Evolutionary conservation across 2,797 vertebrate species (phyloP), one percentile per base, ranked within the genome.

Genomic region (Alosa sapidissima): DNA sequence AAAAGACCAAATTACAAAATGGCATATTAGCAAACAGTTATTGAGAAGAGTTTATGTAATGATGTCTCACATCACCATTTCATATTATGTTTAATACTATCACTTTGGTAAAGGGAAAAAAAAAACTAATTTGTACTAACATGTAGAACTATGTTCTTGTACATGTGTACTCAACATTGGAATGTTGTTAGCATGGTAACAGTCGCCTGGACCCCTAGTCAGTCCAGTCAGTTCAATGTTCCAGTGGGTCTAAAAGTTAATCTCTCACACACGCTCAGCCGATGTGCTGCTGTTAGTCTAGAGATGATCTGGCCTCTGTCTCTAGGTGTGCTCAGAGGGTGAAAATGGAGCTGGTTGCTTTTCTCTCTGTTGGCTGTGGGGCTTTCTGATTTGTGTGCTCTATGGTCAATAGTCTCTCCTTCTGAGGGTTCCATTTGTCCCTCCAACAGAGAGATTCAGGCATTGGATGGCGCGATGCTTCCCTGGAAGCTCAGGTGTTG

Each of bases 51-150:
- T 41, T 16, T 78, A 47, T 36, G 1, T 21, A 19, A 78, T 47
- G 41, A 78, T 60, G 24, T 60, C 21, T 21, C 72, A 75, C 33
- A 75, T 75, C 68, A 78, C 41, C 7, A 78, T 19, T 78, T 78
- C 36, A 45, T 78, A 78, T 78, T 78, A 16, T 54, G 81, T 60
- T 68, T 62, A 2, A 48, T 81, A 45, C 51, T 36, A 21, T 16
- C 47, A 11, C 24, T 83, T 83, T 75, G 86, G 81, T 68, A 45
- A 82, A 5, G 47, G 68, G 82, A 85, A 81, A 1, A 86, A 62
- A 83, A 75, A 16, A n/a, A 60, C 16, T 75, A 16, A 41, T 75
- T 75, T 78, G 58, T 60, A 24, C 58, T 51, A 0, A 24, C 3
- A 41, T 41, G 41, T 41, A 41, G 41, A 41, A 41, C 41, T n/a